Base-by-base conservation (phyloP, 2,797 vertebrate genomes). In the Basileuterus tristriatus region DNA sequence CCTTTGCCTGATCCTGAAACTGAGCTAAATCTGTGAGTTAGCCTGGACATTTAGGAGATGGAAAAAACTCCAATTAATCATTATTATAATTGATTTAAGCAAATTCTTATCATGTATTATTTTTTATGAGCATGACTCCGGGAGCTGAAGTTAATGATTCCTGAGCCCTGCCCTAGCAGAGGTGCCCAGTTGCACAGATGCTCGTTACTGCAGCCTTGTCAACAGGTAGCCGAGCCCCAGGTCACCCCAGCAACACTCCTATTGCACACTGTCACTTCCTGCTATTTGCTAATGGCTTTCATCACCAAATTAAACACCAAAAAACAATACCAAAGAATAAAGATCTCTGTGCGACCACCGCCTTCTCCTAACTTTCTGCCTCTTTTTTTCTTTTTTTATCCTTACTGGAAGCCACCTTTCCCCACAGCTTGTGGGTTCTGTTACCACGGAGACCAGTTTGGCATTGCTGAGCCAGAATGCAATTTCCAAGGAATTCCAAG, bases 261-360 rank as follows among this genome's bases (percentile, higher is more conserved):
- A 13, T 65, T 30, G 6, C 64, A 5, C 6, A 15, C 8, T 37
- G 74, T 13, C 75, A 70, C 63, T 80, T 91, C 96, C 94, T 90
- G 92, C 52, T 55, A 6, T 49, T 84, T 56, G 39, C 59, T 60
- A 90, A 95, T 64, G 67, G 26, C 77, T 49, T 86, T 70, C 67
- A 53, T 83, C 46, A 87, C 47, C 50, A 76, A 72, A 79, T 47
- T 18, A 50, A 56, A 53, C 49, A 9, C 24, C 18, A 11, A 36
- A 21, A 11, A 23, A 15, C 23, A 39, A 8, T 13, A 6, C 9
- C 30, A 20, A 49, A 43, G 15, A 80, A 44, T 7, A 44, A 47
- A n/a, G 8, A 21, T 23, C 34, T 39, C 9, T 11, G 8, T 1
- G 1, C 12, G 6, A 27, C 24, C 43, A 11, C 1, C 8, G 6